A percentile compares a stretch with the other conserved stretches of the same genome.
phyloP scores from a whole-genome alignment of 2,797 vertebrate species.

The Pitangus sulphuratus region DNA sequence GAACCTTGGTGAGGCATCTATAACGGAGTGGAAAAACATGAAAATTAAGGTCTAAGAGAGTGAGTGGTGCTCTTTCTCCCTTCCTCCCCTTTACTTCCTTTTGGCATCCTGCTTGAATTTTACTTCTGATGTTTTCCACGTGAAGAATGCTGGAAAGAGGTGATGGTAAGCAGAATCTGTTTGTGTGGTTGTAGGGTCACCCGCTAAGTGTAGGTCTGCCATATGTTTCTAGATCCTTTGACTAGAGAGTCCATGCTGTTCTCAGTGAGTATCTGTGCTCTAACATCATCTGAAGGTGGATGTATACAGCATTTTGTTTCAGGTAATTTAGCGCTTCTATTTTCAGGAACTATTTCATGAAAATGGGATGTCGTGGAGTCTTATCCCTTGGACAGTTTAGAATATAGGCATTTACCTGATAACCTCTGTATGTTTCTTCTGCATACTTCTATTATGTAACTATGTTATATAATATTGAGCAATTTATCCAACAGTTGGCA shows the following conservation, averaged over 20 bases:
- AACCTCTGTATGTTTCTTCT: background rate
- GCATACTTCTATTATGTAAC: background rate
- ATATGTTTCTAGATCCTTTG: background rate
- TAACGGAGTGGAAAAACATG: background rate
- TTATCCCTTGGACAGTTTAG: background rate
- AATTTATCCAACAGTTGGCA: background rate
- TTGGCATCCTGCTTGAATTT: background rate
- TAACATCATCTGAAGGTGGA: background rate
- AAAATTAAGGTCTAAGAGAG: background rate
- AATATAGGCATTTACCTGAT: background rate
- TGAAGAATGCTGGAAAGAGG: background rate
- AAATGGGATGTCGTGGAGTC: background rate
- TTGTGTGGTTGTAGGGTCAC: background rate
- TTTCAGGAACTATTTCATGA: background rate
- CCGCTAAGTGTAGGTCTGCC: background rate
- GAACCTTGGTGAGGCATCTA: accelerated
- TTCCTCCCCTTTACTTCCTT: background rate
- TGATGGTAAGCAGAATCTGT: background rate
- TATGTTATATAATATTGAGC: background rate
- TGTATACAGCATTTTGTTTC: background rate
- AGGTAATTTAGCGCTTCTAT: background rate
- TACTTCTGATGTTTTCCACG: background rate
- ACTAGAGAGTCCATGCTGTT: background rate
- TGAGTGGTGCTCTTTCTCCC: background rate
- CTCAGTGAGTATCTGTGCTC: background rate